phyloP scores from a whole-genome alignment of 1,140 invertebrate species.

The Heterodera schachtii region DNA sequence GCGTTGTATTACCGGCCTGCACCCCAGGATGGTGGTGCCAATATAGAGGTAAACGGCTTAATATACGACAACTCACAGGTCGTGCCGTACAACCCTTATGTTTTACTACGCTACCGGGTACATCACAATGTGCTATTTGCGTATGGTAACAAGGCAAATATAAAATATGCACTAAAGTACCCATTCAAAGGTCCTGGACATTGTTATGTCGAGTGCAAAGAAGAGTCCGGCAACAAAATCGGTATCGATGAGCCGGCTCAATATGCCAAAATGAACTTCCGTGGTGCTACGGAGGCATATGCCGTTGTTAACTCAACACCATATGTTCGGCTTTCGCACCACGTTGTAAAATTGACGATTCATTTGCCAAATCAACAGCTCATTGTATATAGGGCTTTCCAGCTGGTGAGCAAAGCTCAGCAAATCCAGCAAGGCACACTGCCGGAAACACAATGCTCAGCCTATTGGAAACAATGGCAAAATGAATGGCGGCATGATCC shows the following conservation, averaged over 20 bases:
- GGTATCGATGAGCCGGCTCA: conserved; percentile 23
- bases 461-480: conserved; percentile 16
- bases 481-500: neutral
- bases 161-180: conserved; percentile 17
- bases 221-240: neutral
- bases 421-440: neutral
- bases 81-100: conserved; percentile 26
- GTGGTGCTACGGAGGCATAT: neutral
- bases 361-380: conserved; percentile 10
- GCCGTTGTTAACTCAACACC: neutral
- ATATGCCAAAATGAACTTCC: conserved; percentile 15
- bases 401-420: neutral
- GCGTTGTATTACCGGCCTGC: conserved; percentile 5
- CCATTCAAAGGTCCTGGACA: conserved; percentile 9
- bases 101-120: conserved; percentile 2
- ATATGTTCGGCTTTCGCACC: neutral
- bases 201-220: neutral
- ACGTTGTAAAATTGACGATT: conserved; percentile 5
- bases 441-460: neutral
- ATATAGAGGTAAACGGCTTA: neutral
- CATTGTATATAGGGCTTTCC: neutral
- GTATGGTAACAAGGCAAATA: conserved; percentile 4
- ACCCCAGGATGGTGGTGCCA: conserved; percentile 2
- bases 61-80: conserved; percentile 16
- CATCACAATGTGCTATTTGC: conserved; percentile 17